Conservation (phyloP, 2,888 invertebrate species). For the Neuroscelio doddi region DNA sequence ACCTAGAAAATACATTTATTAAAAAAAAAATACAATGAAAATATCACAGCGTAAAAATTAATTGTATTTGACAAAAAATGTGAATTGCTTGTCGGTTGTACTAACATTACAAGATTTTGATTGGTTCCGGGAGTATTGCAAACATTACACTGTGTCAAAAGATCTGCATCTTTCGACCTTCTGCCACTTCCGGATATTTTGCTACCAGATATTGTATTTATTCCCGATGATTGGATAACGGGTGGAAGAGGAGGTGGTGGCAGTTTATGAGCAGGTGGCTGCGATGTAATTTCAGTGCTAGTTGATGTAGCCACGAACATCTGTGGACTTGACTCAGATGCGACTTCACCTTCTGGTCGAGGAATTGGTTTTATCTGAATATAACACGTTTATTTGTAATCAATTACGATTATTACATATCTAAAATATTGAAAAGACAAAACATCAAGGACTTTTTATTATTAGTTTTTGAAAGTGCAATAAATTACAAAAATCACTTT, state of each 20-base stretch:
- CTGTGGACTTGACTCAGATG: constrained; percentile 79
- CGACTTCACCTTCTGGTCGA: constrained; percentile 82
- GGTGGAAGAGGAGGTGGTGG: constrained; percentile 49
- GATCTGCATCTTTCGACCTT: constrained; percentile 69
- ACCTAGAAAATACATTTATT: constrained; percentile 74
- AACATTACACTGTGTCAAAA: constrained; percentile 78
- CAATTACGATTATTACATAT: no score
- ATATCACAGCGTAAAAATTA: background rate
- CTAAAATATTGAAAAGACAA: no score
- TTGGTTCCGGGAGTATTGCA: constrained; percentile 77
- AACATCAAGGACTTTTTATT: no score
- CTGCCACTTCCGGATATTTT: constrained; percentile 55
- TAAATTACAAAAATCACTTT: no score
- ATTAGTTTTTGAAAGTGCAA: no score
- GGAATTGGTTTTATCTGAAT: constrained; percentile 84
- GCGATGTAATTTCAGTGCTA: constrained; percentile 64
- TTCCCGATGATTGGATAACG: constrained; percentile 48
- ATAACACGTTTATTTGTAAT: background rate
- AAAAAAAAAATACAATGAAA: constrained; percentile 1
- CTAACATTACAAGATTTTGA: constrained; percentile 81
- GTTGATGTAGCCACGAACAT: constrained; percentile 76
- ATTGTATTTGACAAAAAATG: background rate
- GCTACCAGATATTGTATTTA: constrained; percentile 44
- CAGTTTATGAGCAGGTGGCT: constrained; percentile 53
- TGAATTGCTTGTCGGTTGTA: constrained; percentile 34